phyloP scores from a whole-genome alignment of 2,888 invertebrate species.

The Hemithea aestivaria region DNA sequence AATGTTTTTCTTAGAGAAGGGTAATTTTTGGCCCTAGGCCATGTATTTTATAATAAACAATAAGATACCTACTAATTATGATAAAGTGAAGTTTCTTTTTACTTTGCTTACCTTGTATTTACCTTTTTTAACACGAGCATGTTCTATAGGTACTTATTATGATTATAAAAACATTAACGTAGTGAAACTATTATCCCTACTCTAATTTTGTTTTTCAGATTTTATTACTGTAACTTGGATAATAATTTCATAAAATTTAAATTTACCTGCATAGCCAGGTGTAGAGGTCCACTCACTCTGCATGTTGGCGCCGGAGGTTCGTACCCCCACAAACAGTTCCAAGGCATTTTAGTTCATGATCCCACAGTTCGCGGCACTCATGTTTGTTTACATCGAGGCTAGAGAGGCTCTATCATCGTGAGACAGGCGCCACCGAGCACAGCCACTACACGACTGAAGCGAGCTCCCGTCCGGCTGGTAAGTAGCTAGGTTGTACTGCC shows the following conservation, averaged over 20 bases:
- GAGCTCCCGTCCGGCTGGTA: conserved; percentile 13
- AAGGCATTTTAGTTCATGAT: conserved; percentile 64
- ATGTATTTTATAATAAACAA: no score
- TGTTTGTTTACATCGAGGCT: conserved; percentile 21
- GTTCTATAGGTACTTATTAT: no score
- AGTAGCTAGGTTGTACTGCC: conserved; percentile 6
- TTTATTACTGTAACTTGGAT: no score
- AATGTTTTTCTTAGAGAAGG: no score
- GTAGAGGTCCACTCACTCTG: conserved; percentile 65
- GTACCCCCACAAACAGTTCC: conserved; percentile 74
- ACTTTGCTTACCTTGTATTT: no score
- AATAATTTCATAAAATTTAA: background rate
- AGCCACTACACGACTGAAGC: conserved; percentile 23
- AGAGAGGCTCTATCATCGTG: conserved; percentile 4
- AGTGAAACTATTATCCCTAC: no score
- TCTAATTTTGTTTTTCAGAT: no score
- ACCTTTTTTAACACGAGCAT: no score
- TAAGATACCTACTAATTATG: no score
- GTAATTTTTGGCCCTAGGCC: no score
- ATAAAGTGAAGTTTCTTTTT: no score
- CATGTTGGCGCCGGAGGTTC: conserved; percentile 64
- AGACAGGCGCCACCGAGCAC: conserved; percentile 19
- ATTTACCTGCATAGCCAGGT: conserved; percentile 62
- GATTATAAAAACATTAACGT: no score
- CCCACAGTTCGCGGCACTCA: conserved; percentile 23